Percentiles rank a stretch among this genome's conserved stretches.
Evolutionary conservation across 2,888 invertebrate species (phyloP).

Genomic region (Drosophila sordidula): DNA sequence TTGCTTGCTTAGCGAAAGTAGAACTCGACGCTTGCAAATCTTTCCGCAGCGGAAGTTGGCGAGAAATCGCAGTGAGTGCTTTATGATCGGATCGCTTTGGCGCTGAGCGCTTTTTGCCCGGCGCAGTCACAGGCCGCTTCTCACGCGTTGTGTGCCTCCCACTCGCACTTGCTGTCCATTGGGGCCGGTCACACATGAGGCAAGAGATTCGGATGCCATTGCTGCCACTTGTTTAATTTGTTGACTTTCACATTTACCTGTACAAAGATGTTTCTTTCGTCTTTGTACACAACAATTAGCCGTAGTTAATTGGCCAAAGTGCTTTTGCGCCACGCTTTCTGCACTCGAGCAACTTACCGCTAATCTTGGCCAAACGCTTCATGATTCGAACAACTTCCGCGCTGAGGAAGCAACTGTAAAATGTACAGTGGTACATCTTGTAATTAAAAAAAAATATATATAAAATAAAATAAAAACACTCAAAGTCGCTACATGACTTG

Average conservation of each 20-base stretch:
- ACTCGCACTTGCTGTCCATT: slow-evolving; percentile 1
- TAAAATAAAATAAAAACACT: slow-evolving; percentile 2
- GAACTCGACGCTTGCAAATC: slow-evolving; percentile 70
- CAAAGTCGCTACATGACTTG: slow-evolving; percentile 29
- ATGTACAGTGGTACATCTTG: slow-evolving; percentile 50
- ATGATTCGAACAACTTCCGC: slow-evolving; percentile 65
- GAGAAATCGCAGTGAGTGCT: slow-evolving; percentile 66
- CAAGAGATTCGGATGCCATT: slow-evolving; percentile 16
- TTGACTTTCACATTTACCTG: slow-evolving; percentile 66
- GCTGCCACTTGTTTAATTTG: slow-evolving; percentile 27
- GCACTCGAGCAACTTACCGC: slow-evolving; percentile 65
- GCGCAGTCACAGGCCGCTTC: slow-evolving; percentile 17
- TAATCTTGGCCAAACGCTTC: slow-evolving; percentile 50
- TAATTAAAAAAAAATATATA: slow-evolving; percentile 54
- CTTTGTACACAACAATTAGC: slow-evolving; percentile 75
- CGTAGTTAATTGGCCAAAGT: slow-evolving; percentile 78
- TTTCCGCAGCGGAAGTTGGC: slow-evolving; percentile 65
- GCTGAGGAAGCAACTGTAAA: slow-evolving; percentile 58
- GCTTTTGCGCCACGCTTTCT: slow-evolving; percentile 77
- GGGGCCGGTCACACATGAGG: slow-evolving; percentile 23
- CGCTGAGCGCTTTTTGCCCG: slow-evolving; percentile 8
- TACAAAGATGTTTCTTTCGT: slow-evolving; percentile 13
- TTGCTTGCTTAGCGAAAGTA: slow-evolving; percentile 68
- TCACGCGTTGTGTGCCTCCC: slow-evolving; percentile 12
- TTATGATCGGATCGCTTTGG: slow-evolving; percentile 43